These are phyloP conservation scores for Urechis unicinctus DNA, from an alignment of 2,888 invertebrate species.

Conservation along the genomic window DNA sequence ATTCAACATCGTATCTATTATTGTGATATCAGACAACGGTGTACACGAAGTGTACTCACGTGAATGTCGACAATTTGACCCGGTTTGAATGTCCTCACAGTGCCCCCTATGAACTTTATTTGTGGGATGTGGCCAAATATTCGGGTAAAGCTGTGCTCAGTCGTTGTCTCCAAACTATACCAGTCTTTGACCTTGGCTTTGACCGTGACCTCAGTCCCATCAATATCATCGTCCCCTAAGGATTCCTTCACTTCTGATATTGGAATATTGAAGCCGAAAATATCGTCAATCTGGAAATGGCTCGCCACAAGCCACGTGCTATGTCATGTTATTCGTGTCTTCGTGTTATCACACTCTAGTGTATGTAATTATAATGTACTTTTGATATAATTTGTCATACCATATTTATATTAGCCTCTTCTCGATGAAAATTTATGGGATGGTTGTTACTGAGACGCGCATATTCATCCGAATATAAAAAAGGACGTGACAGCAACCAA, in stretches of 20 bases:
- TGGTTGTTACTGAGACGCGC: too few relatives aligned
- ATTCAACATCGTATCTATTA: too few relatives aligned
- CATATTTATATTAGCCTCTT: too few relatives aligned
- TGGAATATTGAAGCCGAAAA: not conserved
- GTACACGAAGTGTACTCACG: not conserved
- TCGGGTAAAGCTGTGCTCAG: not conserved
- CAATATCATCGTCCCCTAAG: not conserved
- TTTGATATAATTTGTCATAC: too few relatives aligned
- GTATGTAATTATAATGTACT: too few relatives aligned
- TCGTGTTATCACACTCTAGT: too few relatives aligned
- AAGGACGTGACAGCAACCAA: too few relatives aligned
- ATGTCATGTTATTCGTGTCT: too few relatives aligned
- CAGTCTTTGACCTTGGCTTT: not conserved
- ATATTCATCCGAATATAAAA: too few relatives aligned
- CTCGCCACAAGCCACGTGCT: too few relatives aligned
- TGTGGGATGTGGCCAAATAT: not conserved
- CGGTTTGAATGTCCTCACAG: not conserved
- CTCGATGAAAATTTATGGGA: too few relatives aligned
- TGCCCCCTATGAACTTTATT: not conserved
- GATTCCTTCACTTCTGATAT: not conserved
- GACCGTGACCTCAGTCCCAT: not conserved
- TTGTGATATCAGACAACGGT: too few relatives aligned
- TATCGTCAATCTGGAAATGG: not conserved
- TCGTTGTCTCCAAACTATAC: not conserved
- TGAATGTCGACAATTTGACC: not conserved